These are phyloP conservation scores for Ibycter americanus DNA, from an alignment of 2,797 vertebrate species.

Conservation along the genomic window DNA sequence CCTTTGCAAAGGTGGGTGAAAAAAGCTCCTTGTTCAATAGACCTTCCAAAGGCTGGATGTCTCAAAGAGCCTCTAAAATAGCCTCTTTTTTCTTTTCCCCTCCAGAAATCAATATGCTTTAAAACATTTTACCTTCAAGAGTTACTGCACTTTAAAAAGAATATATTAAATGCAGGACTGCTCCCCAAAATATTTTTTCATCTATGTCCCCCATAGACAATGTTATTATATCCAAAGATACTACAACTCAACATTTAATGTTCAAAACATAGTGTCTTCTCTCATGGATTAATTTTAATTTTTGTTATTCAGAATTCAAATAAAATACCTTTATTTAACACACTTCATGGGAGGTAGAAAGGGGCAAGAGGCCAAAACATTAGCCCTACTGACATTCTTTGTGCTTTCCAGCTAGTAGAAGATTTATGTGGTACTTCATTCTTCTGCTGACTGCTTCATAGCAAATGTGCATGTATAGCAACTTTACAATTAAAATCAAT, in stretches of 20 bases:
- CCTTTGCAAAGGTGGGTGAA: background rate
- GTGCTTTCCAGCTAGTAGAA: background rate
- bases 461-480: background rate
- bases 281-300: background rate
- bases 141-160: background rate
- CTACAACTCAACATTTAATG: background rate
- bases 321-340: background rate
- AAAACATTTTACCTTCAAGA: background rate
- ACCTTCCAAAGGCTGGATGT: background rate
- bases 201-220: background rate
- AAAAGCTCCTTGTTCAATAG: background rate
- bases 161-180: background rate
- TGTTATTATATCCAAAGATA: background rate
- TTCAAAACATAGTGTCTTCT: background rate
- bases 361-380: background rate
- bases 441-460: background rate
- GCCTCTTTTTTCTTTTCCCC: background rate
- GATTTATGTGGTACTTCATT: background rate
- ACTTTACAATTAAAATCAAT: background rate
- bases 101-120: constrained; percentile 10
- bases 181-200: background rate
- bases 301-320: background rate
- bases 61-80: constrained; percentile 6
- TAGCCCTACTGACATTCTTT: background rate
- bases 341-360: background rate